Base-by-base conservation (phyloP, 92 coral and sea anemone species). In the Nematostella vectensis region DNA sequence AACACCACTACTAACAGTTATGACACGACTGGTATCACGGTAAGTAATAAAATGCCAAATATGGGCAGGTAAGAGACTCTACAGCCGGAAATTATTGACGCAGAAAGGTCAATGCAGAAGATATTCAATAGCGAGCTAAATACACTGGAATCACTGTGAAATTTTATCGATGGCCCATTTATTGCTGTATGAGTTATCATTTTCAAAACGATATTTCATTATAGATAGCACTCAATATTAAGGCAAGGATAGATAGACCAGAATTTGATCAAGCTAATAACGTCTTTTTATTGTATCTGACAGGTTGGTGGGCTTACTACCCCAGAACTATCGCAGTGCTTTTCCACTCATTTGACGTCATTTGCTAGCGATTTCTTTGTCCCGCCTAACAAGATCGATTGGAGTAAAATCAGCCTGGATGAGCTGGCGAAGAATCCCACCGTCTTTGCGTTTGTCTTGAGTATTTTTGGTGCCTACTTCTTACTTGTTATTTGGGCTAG, bases 331-430 rank as follows among this genome's bases (percentile, higher is more conserved):
- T 83, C 95, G 13, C 95, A 89, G 25, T 89, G 97, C 51, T 57
- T 59, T 10, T 58, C 75, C 8, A 65, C 70, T 10, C 97, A 89
- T 62, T 36, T 88, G 45, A 89, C 97, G 50, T 89, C 97, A 2
- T 89, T 89, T 26, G 95, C 91, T 1, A 66, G 91, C 8, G 97
- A 89, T 61, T 81, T 89, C 73, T 75, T 89, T 26, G 97, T 89
- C 1, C 87, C 97, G 1, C 97, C 97, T 12, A 89, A 89, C 68
- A 89, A 70, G 18, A 89, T 89, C 62, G 97, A 89, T 59, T 89
- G 89, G 89, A 67, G 68, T 44, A 88, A 83, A 25, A 71, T 89
- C 13, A 81, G 76, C 59, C 44, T 85, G 23, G 87, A 74, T 30
- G 94, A 89, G 60, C 91, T 89, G 43, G 29, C 85, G 31, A 89